Conservation (phyloP, 2,888 invertebrate species). For the Tetanocera ferruginea region DNA sequence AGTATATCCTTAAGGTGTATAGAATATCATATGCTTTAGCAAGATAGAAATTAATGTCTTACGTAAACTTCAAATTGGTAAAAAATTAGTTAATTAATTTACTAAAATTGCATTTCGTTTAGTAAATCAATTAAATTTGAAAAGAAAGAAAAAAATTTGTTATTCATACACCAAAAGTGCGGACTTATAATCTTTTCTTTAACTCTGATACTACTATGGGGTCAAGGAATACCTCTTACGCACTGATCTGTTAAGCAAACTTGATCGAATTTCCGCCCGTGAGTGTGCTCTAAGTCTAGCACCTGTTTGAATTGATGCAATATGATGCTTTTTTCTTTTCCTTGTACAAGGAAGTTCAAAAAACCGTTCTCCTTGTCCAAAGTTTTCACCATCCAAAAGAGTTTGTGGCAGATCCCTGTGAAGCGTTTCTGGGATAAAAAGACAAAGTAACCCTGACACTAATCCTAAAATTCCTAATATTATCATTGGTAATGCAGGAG, state of each 20-base stretch:
- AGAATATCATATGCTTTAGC: too few relatives aligned
- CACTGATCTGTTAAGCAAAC: constrained; percentile 72
- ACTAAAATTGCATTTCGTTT: too few relatives aligned
- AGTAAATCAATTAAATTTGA: too few relatives aligned
- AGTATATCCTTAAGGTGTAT: too few relatives aligned
- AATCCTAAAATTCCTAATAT: constrained; percentile 84
- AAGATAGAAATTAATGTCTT: too few relatives aligned
- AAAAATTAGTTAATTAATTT: too few relatives aligned
- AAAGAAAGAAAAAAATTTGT: too few relatives aligned
- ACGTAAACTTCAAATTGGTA: too few relatives aligned
- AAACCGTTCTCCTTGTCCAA: constrained; percentile 83
- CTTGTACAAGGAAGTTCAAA: constrained; percentile 85
- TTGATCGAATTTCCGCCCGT: constrained; percentile 77
- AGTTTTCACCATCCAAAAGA: constrained; percentile 86
- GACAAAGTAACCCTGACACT: constrained; percentile 80
- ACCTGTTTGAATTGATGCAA: constrained; percentile 66
- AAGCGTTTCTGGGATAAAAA: constrained; percentile 88
- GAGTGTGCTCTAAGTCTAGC: constrained; percentile 74
- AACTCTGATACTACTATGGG: too few relatives aligned
- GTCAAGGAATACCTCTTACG: constrained; percentile 71
- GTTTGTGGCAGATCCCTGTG: constrained; percentile 89
- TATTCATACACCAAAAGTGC: too few relatives aligned
- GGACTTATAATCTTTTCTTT: too few relatives aligned
- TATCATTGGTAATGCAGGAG: constrained; percentile 80
- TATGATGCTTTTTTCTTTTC: constrained; percentile 70